phyloP scores from a whole-genome alignment of 1,140 invertebrate genomes.

The Goniozus legneri region DNA sequence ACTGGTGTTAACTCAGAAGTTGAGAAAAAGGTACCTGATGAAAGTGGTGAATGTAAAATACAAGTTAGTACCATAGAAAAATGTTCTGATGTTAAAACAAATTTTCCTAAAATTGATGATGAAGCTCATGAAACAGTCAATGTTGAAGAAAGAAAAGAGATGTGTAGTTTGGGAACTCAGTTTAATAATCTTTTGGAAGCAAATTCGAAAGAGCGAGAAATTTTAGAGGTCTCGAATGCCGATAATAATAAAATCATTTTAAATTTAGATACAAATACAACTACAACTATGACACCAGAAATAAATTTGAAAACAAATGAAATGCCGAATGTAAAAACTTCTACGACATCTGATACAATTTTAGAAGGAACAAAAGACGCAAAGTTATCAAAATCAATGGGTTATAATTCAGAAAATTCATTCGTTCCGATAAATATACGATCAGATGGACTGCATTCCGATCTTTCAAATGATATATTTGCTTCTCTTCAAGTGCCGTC shows the following conservation, averaged over 20 bases:
- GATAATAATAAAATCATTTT: constrained; percentile 40
- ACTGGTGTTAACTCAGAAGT: neutral
- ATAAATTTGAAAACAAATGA: constrained; percentile 6
- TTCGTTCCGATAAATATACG: constrained; percentile 56
- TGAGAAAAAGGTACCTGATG: neutral
- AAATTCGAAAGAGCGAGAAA: constrained; percentile 21
- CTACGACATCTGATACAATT: constrained; percentile 3
- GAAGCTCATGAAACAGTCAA: constrained; percentile 20
- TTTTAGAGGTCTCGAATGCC: constrained; percentile 19
- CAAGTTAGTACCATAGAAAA: neutral
- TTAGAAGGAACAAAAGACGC: neutral
- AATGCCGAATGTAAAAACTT: constrained; percentile 5
- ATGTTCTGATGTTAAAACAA: constrained; percentile 8
- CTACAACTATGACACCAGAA: constrained; percentile 47
- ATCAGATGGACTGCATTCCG: constrained; percentile 59
- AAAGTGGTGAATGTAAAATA: neutral
- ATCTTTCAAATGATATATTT: constrained; percentile 71
- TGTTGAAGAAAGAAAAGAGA: constrained; percentile 25
- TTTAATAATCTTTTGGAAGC: constrained; percentile 39
- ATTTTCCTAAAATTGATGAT: constrained; percentile 12
- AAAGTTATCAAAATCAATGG: constrained; percentile 39
- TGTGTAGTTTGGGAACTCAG: constrained; percentile 35
- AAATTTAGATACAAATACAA: constrained; percentile 51
- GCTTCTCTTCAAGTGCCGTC: constrained; percentile 63
- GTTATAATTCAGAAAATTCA: constrained; percentile 49